Percentiles rank a stretch among this genome's conserved stretches.
These are phyloP conservation scores for Monochamus alternatus DNA, from an alignment of 2,888 invertebrate genomes.

Conservation along the genomic window DNA sequence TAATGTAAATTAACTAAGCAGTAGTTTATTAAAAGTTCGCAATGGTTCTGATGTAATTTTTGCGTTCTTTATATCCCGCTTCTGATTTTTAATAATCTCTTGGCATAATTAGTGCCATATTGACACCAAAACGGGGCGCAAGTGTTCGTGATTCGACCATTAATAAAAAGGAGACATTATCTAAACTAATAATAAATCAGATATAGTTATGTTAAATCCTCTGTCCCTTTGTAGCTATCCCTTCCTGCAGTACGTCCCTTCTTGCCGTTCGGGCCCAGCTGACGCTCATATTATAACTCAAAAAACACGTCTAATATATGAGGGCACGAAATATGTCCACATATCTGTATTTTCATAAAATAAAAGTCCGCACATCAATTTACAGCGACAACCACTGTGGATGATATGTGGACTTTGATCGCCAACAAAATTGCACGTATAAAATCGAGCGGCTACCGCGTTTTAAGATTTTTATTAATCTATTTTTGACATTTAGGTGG, in stretches of 20 bases:
- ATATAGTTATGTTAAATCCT: constrained; percentile 56
- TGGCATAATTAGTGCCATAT: constrained; percentile 27
- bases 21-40: too few species aligned
- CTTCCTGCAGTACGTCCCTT: constrained; percentile 37
- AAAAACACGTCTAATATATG: constrained; percentile 61
- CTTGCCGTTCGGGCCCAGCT: constrained; percentile 54
- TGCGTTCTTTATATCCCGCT: not conserved
- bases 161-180: constrained; percentile 53
- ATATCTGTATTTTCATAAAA: constrained; percentile 66
- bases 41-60: too few species aligned
- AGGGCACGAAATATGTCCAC: constrained; percentile 63
- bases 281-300: constrained; percentile 63
- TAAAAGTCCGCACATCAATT: constrained; percentile 64
- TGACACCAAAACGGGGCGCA: constrained; percentile 40
- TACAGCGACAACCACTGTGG: constrained; percentile 56
- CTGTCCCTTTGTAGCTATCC: constrained; percentile 44
- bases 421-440: constrained; percentile 46
- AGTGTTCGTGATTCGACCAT: constrained; percentile 52
- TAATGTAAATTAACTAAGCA: too few species aligned
- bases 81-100: constrained; percentile 10
- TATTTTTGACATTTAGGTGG: not conserved
- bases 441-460: constrained; percentile 37
- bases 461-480: constrained; percentile 37
- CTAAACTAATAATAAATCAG: constrained; percentile 56
- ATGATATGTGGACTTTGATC: constrained; percentile 46